Evolutionary conservation across 2,797 vertebrate species (phyloP), one percentile per base, ranked within the genome.

Genomic region (Octomys mimax): DNA sequence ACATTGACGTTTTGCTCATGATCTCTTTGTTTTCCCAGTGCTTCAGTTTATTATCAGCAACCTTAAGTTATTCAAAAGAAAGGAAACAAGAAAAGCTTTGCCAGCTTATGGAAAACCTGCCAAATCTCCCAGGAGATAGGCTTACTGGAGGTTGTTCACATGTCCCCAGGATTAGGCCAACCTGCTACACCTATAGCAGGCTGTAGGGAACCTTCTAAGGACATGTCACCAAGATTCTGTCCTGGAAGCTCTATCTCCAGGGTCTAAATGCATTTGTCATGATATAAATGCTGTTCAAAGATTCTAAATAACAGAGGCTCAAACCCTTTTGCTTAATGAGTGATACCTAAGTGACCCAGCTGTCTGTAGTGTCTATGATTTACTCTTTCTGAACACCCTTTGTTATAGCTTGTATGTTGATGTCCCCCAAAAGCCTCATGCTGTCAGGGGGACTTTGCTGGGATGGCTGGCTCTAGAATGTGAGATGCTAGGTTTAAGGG

Each of bases 11-110:
- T 92, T 80, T 87, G 84, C 61, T 77, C 91, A 87, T 84, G 70
- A 75, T 70, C 52, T 90, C 46, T 52, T 12, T 42, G 36, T 54
- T 84, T 57, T 80, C 10, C 36, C 80, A 57, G 7, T 73, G 42
- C 77, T 89, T 92, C 59, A 68, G 7, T 16, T 61, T 95, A 79
- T 84, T 80, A 77, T 70, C 75, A 95, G 36, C 9, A 86, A 79
- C 46, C 62, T 91, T 89, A 92, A 87, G 75, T 87, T 78, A 70
- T 80, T 96, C 59, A 83, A 64, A 95, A 66, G 64, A 81, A 83
- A 92, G 59, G 42, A 33, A 75, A 22, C 62, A 22, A 49, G 57
- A 79, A 57, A 57, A 31, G 62, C 61, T 77, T 18, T 12, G 61
- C 94, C 71, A 46, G 79, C 85, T 92, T 42, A 31, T 46, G 66